Conservation (phyloP, 2,888 invertebrate species). For the Abrostola tripartita region DNA sequence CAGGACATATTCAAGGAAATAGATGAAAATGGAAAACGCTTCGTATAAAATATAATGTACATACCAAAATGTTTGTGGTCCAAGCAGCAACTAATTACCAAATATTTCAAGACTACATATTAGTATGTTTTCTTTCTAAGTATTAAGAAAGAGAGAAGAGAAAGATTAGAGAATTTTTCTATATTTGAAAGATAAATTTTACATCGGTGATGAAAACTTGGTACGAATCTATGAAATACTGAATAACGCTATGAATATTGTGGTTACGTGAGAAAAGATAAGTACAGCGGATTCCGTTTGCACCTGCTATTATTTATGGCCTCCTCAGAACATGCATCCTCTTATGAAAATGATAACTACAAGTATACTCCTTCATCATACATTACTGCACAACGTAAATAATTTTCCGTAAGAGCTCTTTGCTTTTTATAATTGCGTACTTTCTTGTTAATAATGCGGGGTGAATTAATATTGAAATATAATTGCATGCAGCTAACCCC, state of each 20-base stretch:
- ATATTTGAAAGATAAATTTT: no score
- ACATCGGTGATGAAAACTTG: constrained; percentile 4
- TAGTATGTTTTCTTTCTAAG: no score
- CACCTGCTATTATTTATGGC: constrained; percentile 59
- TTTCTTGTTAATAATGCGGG: constrained; percentile 63
- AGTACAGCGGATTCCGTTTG: constrained; percentile 50
- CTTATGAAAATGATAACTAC: constrained; percentile 47
- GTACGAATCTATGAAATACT: constrained; percentile 13
- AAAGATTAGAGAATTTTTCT: no score
- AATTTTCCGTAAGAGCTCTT: constrained; percentile 29
- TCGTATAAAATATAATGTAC: no score
- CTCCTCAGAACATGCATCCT: constrained; percentile 51
- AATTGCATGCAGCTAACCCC: constrained; percentile 72
- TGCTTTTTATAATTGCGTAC: constrained; percentile 53
- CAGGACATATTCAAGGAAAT: no score
- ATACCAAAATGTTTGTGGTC: no score
- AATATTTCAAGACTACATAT: no score
- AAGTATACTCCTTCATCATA: constrained; percentile 22
- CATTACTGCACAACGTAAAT: constrained; percentile 24
- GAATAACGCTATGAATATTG: constrained; percentile 47
- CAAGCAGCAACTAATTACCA: no score
- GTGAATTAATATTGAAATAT: constrained; percentile 77
- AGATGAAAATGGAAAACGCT: no score
- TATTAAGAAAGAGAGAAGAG: no score
- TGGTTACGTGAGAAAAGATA: constrained; percentile 47